Base-by-base conservation (phyloP, 2,888 invertebrate species). In the Aricia artaxerxes region DNA sequence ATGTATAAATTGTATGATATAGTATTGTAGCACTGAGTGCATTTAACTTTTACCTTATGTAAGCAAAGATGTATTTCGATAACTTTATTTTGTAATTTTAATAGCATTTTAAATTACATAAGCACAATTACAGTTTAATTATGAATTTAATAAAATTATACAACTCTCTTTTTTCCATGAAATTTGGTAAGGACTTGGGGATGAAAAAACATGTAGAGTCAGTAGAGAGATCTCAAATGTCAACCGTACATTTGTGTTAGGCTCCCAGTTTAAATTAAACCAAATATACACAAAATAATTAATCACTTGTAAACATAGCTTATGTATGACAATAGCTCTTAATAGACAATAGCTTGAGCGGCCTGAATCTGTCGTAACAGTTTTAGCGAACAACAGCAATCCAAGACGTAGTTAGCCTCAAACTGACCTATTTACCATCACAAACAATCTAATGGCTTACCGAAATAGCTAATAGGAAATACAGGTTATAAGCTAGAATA, bases 371-470 rank as follows among this genome's bases (percentile, higher is more conserved):
- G 61, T 61, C 61, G 61, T 61, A 61, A 61, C 24, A 61, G 24
- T 61, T 61, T 61, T 61, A 24, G 24, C 61, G 61, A 61, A 61
- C 61, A 61, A 61, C 61, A 24, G 61, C 61, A 61, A 61, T 61
- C 61, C 61, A 61, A 61, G 61, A 61, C 61, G 61, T 61, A 61
- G 61, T 61, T 61, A 24, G 61, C 61, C 61, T 24, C 61, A 61
- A 61, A 61, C 7, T 61, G 61, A 24, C 61, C 61, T 61, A 61
- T n/a, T 61, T 61, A 61, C n/a, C 61, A 61, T n/a, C n/a, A 24
- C 61, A 61, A 61, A 61, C n/a, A 60, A 60, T 60, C 61, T 61
- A 61, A 61, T 61, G 61, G 61, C 61, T 24, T 61, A 61, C 61
- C 61, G 24, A 61, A 61, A 61, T 61, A 61, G 61, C n/a, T 61